These are phyloP conservation scores for Eupithecia insigniata DNA, from an alignment of 2,888 invertebrate genomes.

Conservation along the genomic window DNA sequence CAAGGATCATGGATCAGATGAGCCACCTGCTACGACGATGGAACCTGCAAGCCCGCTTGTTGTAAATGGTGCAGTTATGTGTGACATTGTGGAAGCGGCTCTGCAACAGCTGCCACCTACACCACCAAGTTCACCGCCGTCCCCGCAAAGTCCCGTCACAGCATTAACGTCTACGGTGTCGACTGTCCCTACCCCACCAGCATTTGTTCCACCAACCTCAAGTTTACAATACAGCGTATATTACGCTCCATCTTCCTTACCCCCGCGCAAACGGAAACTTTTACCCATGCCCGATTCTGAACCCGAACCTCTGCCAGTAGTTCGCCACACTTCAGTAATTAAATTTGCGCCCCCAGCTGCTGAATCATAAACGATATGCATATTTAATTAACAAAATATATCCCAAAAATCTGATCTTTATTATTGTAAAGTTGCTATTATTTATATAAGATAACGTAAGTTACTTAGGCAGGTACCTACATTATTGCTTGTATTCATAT, in stretches of 20 bases:
- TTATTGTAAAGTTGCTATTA: background rate
- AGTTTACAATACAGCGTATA: conserved; percentile 58
- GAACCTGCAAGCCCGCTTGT: conserved; percentile 63
- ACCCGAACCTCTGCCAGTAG: conserved; percentile 64
- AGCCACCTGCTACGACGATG: conserved; percentile 67
- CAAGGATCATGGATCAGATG: conserved; percentile 83
- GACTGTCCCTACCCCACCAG: conserved; percentile 61
- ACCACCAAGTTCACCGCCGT: conserved; percentile 84
- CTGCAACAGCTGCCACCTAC: conserved; percentile 83
- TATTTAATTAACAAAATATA: background rate
- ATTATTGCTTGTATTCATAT: background rate
- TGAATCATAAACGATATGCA: conserved; percentile 61
- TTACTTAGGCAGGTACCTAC: background rate
- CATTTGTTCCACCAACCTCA: conserved; percentile 62
- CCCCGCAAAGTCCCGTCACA: conserved; percentile 72
- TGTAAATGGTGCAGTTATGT: conserved; percentile 71
- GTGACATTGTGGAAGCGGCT: conserved; percentile 75
- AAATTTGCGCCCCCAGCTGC: conserved; percentile 90
- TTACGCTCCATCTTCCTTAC: conserved; percentile 84
- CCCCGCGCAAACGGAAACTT: conserved; percentile 91
- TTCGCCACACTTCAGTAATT: conserved; percentile 88
- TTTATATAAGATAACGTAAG: background rate
- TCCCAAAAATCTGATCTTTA: background rate
- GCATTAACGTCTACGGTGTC: conserved; percentile 58
- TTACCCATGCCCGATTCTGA: conserved; percentile 88